phyloP scores from a whole-genome alignment of 1,140 invertebrate species.

The Trialeurodes vaporariorum region DNA sequence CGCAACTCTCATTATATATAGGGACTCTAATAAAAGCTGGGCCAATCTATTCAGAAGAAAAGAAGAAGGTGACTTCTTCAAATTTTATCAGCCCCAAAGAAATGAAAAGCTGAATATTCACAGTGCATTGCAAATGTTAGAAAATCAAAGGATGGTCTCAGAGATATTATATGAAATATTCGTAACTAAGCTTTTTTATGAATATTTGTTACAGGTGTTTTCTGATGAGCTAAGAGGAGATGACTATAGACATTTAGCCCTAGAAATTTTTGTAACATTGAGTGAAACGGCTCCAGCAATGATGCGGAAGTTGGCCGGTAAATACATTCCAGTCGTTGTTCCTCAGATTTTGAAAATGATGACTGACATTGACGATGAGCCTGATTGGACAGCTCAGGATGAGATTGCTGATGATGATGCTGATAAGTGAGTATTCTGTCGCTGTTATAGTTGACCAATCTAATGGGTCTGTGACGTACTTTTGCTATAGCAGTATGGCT shows the following conservation, averaged over 20 bases:
- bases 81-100: too few relatives aligned
- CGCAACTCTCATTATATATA: too few relatives aligned
- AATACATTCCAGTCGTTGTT: constrained; percentile 66
- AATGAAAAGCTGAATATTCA: too few relatives aligned
- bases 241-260: constrained; percentile 74
- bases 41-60: too few relatives aligned
- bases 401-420: constrained; percentile 76
- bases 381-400: constrained; percentile 67
- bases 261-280: constrained; percentile 90
- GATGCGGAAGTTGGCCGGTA: constrained; percentile 73
- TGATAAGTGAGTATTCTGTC: constrained; percentile 41
- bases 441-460: neutral
- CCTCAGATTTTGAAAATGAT: constrained; percentile 85
- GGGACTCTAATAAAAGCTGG: too few relatives aligned
- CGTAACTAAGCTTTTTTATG: too few relatives aligned
- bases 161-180: too few relatives aligned
- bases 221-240: constrained; percentile 63
- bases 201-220: constrained; percentile 40
- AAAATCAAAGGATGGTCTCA: too few relatives aligned
- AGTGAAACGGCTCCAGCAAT: constrained; percentile 91
- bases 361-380: constrained; percentile 92
- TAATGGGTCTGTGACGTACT: too few relatives aligned
- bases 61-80: too few relatives aligned
- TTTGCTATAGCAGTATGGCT: too few relatives aligned
- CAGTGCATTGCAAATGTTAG: too few relatives aligned